Evolutionary conservation across 1,140 invertebrate species (phyloP).

Genomic region (Drosophila tani): DNA sequence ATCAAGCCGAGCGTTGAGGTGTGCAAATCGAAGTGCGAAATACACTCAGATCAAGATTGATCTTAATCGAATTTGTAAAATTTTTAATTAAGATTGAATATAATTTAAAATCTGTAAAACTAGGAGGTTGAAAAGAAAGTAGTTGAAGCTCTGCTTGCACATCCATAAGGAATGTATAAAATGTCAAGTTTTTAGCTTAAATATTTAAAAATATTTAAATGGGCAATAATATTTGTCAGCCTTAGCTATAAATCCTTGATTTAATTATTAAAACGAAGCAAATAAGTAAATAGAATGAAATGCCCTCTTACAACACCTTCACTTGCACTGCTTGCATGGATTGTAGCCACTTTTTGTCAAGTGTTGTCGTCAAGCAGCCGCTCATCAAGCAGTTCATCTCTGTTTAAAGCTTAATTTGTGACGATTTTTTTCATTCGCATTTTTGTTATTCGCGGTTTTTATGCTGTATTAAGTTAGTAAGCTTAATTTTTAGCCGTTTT

Average conservation of each 20-base stretch:
- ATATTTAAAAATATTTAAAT: too few species aligned
- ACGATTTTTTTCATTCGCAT: neutral
- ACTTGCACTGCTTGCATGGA: neutral
- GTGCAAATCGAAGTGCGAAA: conserved; percentile 12
- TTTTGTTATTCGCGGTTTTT: conserved; percentile 1
- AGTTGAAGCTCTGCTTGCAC: too few species aligned
- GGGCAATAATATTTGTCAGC: too few species aligned
- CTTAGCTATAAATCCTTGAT: too few species aligned
- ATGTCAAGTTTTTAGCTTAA: too few species aligned
- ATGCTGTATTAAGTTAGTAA: conserved; percentile 20
- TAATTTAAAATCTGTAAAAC: too few species aligned
- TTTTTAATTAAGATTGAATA: too few species aligned
- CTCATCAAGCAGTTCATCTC: neutral
- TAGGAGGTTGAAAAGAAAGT: too few species aligned
- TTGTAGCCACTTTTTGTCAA: neutral
- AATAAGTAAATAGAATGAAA: neutral
- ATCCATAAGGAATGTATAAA: too few species aligned
- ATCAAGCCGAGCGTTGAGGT: neutral
- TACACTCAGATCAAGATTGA: neutral
- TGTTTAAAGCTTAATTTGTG: neutral
- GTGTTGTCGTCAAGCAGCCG: neutral
- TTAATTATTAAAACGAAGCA: neutral
- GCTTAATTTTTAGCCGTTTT: conserved; percentile 20
- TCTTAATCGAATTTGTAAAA: neutral
- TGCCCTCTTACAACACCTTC: neutral